phyloP scores from a whole-genome alignment of 2,797 vertebrate species.

The Sandelia bainsii region DNA sequence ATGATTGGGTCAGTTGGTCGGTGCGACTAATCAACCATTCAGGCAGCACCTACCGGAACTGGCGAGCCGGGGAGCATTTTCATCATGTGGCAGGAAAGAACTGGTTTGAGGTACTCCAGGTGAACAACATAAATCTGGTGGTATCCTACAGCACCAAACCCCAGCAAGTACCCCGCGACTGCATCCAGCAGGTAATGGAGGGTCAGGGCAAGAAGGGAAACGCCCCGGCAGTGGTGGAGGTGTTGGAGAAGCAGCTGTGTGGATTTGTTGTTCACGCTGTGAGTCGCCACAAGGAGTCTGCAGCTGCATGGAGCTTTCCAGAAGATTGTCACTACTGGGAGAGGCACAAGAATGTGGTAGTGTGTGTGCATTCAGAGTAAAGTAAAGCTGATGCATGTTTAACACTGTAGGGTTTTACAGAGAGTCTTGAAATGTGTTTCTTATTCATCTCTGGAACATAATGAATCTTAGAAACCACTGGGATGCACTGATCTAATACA shows the following conservation, averaged over 20 bases:
- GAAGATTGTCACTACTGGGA: slow-evolving; percentile 88
- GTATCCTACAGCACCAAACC: slow-evolving; percentile 82
- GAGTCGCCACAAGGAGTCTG: slow-evolving; percentile 82
- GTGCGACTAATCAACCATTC: slow-evolving; percentile 83
- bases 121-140: slow-evolving; percentile 79
- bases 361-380: slow-evolving; percentile 84
- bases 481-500: not conserved
- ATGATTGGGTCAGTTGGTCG: slow-evolving; percentile 86
- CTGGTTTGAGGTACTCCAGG: slow-evolving; percentile 82
- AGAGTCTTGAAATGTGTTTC: not conserved
- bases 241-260: slow-evolving; percentile 77
- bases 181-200: slow-evolving; percentile 78
- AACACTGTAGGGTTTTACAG: not conserved
- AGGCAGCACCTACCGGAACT: slow-evolving; percentile 78
- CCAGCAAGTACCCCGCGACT: slow-evolving; percentile 73
- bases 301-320: slow-evolving; percentile 81
- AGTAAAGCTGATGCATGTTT: slow-evolving; percentile 44
- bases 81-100: slow-evolving; percentile 78
- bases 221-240: slow-evolving; percentile 76
- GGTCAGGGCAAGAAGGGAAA: slow-evolving; percentile 75
- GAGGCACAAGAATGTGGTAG: slow-evolving; percentile 80
- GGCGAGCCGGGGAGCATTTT: slow-evolving; percentile 83
- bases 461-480: not conserved
- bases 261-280: slow-evolving; percentile 84
- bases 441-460: not conserved